Evolutionary conservation across 2,797 vertebrate genomes (phyloP).

Genomic region (Sardinella longiceps): DNA sequence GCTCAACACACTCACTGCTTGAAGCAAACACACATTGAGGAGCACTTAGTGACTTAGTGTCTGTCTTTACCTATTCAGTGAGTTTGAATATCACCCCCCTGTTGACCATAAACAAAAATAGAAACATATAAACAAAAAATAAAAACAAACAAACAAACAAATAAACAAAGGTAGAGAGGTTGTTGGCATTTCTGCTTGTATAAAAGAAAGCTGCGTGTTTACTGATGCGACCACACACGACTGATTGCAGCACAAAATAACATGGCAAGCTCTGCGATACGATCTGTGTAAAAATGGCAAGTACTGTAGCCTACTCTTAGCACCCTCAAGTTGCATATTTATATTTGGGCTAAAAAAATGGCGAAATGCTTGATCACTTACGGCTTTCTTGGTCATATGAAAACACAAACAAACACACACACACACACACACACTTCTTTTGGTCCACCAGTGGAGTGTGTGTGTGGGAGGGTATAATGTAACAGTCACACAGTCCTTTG

Average conservation of each 20-base stretch:
- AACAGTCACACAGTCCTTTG: neutral
- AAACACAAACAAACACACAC: constrained; percentile 5
- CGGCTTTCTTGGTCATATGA: neutral
- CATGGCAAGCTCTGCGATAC: no score
- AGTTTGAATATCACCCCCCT: constrained; percentile 52
- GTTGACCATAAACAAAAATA: constrained; percentile 45
- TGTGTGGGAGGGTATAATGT: neutral
- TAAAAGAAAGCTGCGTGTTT: no score
- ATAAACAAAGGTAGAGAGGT: neutral
- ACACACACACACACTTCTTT: neutral
- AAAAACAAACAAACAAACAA: constrained; percentile 3
- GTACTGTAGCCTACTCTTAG: neutral
- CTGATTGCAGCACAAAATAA: no score
- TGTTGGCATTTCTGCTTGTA: neutral
- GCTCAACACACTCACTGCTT: neutral
- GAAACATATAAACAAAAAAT: neutral
- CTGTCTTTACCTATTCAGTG: constrained; percentile 43
- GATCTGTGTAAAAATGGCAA: no score
- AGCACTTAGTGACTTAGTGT: no score
- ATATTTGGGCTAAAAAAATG: neutral
- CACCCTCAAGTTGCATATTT: neutral
- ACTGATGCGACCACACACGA: no score
- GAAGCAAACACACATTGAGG: neutral
- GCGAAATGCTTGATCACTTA: neutral
- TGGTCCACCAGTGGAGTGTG: neutral